These are phyloP conservation scores for Lagopus leucura DNA, from an alignment of 2,113 vertebrate species.

Conservation along the genomic window DNA sequence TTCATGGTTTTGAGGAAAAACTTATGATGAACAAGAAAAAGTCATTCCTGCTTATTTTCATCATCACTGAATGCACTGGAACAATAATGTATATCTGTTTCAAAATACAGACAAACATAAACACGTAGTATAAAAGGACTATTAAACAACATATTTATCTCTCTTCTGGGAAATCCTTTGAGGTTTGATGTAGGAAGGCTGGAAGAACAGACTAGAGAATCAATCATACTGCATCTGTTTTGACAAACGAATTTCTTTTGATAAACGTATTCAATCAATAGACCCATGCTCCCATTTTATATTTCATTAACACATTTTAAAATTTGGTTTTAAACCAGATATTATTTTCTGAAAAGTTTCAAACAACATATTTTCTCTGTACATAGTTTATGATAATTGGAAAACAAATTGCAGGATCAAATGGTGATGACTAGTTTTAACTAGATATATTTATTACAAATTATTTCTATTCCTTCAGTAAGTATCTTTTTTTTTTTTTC, in stretches of 20 bases:
- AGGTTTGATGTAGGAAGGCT: not conserved
- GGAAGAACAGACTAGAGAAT: not conserved
- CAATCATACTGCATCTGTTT: not conserved
- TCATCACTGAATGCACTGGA: not conserved
- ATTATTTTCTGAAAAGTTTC: not conserved
- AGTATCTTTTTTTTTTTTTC: not conserved
- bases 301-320: not conserved
- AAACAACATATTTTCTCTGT: not conserved
- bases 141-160: not conserved
- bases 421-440: not conserved
- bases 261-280: not conserved
- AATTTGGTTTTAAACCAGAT: not conserved
- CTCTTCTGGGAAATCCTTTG: not conserved
- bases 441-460: not conserved
- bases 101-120: not conserved
- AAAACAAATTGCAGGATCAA: not conserved
- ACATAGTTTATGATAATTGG: not conserved
- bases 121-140: not conserved
- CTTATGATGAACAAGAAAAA: not conserved
- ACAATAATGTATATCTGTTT: not conserved
- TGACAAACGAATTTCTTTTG: not conserved
- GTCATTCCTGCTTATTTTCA: not conserved
- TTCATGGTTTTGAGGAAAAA: not conserved
- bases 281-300: not conserved
- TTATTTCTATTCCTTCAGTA: not conserved